phyloP scores from a whole-genome alignment of 2,888 invertebrate species.

The Cremastinae sp. region DNA sequence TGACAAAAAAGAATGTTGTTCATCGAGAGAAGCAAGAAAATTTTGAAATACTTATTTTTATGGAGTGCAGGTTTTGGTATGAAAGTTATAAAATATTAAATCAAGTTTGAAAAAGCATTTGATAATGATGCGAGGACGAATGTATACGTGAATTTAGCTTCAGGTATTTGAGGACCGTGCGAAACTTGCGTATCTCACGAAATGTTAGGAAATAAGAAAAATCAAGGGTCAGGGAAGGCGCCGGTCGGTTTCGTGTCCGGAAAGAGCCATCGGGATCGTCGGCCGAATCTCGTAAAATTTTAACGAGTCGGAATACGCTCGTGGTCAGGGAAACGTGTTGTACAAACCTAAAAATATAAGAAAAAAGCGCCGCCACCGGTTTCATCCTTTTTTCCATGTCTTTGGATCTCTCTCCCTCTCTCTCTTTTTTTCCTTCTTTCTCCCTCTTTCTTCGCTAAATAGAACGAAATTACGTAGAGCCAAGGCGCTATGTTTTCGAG shows the following conservation, averaged over 20 bases:
- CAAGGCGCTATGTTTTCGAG: constrained; percentile 24
- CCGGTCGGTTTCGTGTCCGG: constrained; percentile 11
- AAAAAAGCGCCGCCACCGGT: constrained; percentile 30
- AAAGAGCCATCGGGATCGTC: constrained; percentile 21
- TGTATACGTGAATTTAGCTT: too few species aligned
- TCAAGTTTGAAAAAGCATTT: too few species aligned
- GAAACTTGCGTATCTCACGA: constrained; percentile 28
- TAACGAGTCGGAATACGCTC: constrained; percentile 63
- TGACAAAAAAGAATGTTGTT: too few species aligned
- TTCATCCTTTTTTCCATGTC: constrained; percentile 44
- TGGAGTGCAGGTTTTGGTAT: too few species aligned
- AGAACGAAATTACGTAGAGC: constrained; percentile 52
- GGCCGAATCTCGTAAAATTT: constrained; percentile 64
- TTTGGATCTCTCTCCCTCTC: too few species aligned
- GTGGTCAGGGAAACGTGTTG: constrained; percentile 29
- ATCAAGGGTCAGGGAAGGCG: constrained; percentile 9
- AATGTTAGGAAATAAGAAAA: constrained; percentile 42
- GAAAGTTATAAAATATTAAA: too few species aligned
- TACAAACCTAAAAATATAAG: constrained; percentile 26
- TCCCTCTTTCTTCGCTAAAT: constrained; percentile 58
- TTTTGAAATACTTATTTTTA: too few species aligned
- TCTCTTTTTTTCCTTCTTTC: too few species aligned
- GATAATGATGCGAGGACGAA: too few species aligned
- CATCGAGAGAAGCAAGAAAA: neutral
- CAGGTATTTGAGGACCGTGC: constrained; percentile 5